A percentile compares a stretch with the other conserved stretches of the same genome.
These are phyloP conservation scores for Rhodophaea formosa DNA, from an alignment of 2,888 invertebrate genomes.

Conservation along the genomic window DNA sequence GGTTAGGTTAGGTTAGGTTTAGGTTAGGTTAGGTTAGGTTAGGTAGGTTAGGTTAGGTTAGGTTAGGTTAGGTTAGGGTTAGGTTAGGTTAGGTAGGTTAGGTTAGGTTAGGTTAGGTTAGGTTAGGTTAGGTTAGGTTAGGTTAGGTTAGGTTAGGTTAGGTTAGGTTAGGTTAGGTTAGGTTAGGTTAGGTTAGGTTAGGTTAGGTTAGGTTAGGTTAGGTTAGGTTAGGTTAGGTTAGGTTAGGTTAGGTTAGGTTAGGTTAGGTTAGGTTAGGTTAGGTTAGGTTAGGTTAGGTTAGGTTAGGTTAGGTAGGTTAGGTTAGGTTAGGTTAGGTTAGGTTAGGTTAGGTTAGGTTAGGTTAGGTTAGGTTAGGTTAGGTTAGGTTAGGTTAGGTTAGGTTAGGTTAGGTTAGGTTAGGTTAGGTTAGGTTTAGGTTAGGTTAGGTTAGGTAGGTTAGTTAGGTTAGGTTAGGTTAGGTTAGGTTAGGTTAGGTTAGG, in stretches of 20 bases:
- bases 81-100: neutral
- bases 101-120: constrained; percentile 1
- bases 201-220: constrained; percentile 1
- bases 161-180: constrained; percentile 3
- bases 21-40: constrained; percentile 1
- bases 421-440: constrained; percentile 1
- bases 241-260: constrained; percentile 1
- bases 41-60: constrained; percentile 1
- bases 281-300: constrained; percentile 1
- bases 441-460: constrained; percentile 1
- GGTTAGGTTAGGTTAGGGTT: neutral
- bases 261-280: constrained; percentile 1
- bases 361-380: constrained; percentile 3
- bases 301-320: neutral
- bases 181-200: constrained; percentile 1
- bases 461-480: constrained; percentile 1
- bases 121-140: constrained; percentile 1
- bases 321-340: constrained; percentile 4
- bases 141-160: constrained; percentile 1
- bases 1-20: constrained; percentile 3
- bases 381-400: constrained; percentile 1
- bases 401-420: constrained; percentile 3
- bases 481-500: constrained; percentile 1
- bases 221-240: constrained; percentile 1
- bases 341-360: constrained; percentile 1